Base-by-base conservation (phyloP, 2,113 vertebrate genomes). In the Rhabdornis inornatus region DNA sequence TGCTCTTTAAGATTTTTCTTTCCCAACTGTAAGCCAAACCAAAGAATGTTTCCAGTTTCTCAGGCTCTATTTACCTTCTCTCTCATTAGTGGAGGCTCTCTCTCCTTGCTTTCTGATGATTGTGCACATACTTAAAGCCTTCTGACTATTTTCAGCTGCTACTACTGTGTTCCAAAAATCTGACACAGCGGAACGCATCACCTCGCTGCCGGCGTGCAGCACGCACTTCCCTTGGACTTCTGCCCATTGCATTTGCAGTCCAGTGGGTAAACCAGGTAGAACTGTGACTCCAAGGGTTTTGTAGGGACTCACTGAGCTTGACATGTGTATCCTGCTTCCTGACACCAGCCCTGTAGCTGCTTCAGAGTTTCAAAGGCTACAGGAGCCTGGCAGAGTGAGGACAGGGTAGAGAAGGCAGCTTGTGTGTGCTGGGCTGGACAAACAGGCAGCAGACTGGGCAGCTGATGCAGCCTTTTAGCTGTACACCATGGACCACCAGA, bases 91-190 rank as follows among this genome's bases (percentile, higher is more conserved):
- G 2, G 82, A 92, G 68, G 42, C 90, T 89, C 87, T 96, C 87
- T 95, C 92, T 44, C 76, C 92, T 95, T 4, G 0, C 81, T 94
- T 97, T 95, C 87, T 95, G 96, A 95, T 96, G 96, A 97, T 92
- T 74, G 60, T 92, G 85, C 94, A 96, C 95, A 95, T 90, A 95
- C 88, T 93, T 97, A 91, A 97, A 95, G 42, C 77, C 65, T 96
- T 87, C 75, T 97, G 96, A 98, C 90, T 83, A 82, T 92, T 96
- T 96, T 97, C 92, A 98, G 95, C 94, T 97, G 95, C 90, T 96
- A 22, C 80, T 8, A 7, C 81, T 89, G 42, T 56, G 88, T 83
- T 96, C 95, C 83, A 82, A 87, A 89, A 95, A 96, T 79, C 83
- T 87, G 89, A 87, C 96, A 93, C 28, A 79, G 63, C 44, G 90